phyloP scores from a whole-genome alignment of 2,797 vertebrate genomes.

The Sebastes hubbsi region DNA sequence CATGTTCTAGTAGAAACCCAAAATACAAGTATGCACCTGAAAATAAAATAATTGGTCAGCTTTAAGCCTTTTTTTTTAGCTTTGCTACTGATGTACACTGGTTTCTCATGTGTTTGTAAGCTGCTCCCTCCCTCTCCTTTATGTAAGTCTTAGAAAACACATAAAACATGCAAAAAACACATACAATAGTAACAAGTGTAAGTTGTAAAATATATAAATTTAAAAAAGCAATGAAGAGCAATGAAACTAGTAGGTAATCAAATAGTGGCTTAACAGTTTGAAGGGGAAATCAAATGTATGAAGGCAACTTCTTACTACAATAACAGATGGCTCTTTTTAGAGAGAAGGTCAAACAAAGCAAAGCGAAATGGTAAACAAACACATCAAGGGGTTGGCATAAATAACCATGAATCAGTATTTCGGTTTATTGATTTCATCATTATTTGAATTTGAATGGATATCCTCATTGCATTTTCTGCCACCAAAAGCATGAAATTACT shows the following conservation, averaged over 20 bases:
- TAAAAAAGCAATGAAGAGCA: neutral
- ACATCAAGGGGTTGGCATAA: neutral
- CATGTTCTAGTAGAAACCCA: neutral
- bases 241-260: neutral
- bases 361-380: neutral
- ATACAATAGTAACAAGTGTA: neutral
- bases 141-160: neutral
- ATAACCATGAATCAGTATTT: neutral
- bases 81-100: neutral
- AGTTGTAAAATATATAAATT: neutral
- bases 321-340: neutral
- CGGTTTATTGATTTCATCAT: neutral
- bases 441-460: neutral
- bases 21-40: neutral
- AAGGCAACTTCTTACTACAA: conserved; percentile 2
- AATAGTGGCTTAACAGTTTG: neutral
- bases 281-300: neutral
- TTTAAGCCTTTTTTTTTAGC: neutral
- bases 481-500: neutral
- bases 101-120: neutral
- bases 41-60: neutral
- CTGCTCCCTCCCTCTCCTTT: neutral
- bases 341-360: neutral
- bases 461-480: neutral
- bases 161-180: neutral